Base-by-base conservation (phyloP, 2,113 vertebrate genomes). In the Guaruba guarouba region DNA sequence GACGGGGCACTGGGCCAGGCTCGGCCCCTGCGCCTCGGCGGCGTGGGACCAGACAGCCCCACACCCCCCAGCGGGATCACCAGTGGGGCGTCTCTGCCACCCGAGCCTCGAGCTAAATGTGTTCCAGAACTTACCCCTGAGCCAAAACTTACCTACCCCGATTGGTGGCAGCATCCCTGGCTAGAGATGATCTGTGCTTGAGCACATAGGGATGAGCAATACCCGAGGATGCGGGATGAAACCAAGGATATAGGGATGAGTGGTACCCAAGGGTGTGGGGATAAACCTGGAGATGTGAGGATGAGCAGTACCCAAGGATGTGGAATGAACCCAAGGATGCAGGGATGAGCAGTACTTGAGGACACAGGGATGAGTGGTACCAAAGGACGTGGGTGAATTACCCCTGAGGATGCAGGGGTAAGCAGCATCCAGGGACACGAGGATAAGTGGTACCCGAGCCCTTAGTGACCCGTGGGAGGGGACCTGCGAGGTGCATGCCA, bases 31-130 rank as follows among this genome's bases (percentile, higher is more conserved):
- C 11, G 4, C 37, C 4, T 1, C 23, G 51, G 33, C 2, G 5
- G 33, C 3, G 9, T 4, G 29, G 22, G 22, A 27, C 4, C 31
- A 2, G 3, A 37, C 74, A 33, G 31, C 54, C 61, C 31, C 35
- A 2, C 49, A 52, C 10, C 80, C 62, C 31, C 69, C 64, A 1
- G 20, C 0, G 5, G 76, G 41, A 23, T 20, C n/a, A 41, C 55
- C 35, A 5, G 2, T 0, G 10, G 75, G 31, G 13, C 1, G 16
- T 46, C 13, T 25, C 61, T 29, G 33, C 3, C 35, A 4, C 18
- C 11, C 2, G 2, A 23, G 17, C 11, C 6, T 3, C 62, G 0
- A 0, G 1, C 12, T 28, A 13, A 7, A 3, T 0, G 24, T 4
- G 46, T 28, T 37, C 37, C 78, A 7, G 3, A 52, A 15, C 10